Percentiles rank a stretch among this genome's conserved stretches.
Conservation (phyloP, 2,888 invertebrate genomes). For the Andricus curvator region DNA sequence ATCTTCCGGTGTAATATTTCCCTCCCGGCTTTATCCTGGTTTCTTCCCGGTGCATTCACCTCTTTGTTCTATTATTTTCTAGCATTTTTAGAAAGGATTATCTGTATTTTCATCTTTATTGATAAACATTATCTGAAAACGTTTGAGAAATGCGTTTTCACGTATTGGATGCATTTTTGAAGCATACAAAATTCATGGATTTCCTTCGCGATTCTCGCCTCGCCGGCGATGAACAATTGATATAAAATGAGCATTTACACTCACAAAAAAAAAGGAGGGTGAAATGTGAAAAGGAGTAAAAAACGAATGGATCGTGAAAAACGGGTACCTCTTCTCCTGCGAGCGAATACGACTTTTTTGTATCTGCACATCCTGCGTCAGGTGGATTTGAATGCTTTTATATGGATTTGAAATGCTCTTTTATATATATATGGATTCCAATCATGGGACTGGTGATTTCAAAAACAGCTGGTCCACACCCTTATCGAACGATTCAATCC, state of each 20-base stretch:
- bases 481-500: background rate
- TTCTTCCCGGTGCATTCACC: too few relatives aligned
- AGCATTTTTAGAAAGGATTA: too few relatives aligned
- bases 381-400: slow-evolving; percentile 4
- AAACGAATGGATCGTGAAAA: background rate
- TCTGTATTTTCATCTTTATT: background rate
- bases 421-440: too few relatives aligned
- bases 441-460: background rate
- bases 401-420: background rate
- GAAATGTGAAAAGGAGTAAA: background rate
- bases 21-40: too few relatives aligned
- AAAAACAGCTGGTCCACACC: background rate
- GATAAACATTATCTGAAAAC: background rate
- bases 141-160: background rate
- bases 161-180: background rate
- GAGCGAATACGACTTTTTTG: too few relatives aligned
- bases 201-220: background rate
- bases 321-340: background rate
- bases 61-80: too few relatives aligned
- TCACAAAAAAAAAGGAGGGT: background rate
- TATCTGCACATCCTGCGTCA: background rate
- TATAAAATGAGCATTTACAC: background rate
- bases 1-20: too few relatives aligned
- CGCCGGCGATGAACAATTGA: background rate
- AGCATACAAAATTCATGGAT: background rate